Evolutionary conservation across 2,888 invertebrate species (phyloP).

Genomic region (Steromphala cineraria): DNA sequence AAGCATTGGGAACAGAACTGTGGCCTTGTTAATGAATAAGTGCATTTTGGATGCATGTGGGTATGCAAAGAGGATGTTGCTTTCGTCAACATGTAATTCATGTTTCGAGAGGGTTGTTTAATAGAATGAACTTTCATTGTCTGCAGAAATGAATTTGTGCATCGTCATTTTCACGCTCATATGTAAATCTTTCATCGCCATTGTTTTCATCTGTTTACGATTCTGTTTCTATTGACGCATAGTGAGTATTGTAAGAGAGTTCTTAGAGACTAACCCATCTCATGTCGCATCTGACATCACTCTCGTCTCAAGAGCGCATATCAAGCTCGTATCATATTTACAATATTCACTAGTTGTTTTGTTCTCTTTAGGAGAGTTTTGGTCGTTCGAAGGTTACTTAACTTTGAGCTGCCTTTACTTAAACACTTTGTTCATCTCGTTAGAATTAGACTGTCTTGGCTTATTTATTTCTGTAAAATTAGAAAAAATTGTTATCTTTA

Average conservation of each 20-base stretch:
- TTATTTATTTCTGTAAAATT: too few species aligned
- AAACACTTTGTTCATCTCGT: too few species aligned
- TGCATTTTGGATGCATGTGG: too few species aligned
- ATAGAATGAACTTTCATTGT: too few species aligned
- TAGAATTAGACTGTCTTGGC: too few species aligned
- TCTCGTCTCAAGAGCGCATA: not conserved
- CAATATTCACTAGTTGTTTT: slow-evolving; percentile 14
- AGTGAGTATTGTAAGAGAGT: slow-evolving; percentile 9
- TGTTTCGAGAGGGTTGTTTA: too few species aligned
- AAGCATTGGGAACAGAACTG: too few species aligned
- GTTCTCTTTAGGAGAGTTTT: not conserved
- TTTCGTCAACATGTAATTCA: too few species aligned
- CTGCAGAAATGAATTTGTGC: not conserved
- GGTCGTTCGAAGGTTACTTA: not conserved
- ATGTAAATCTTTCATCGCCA: slow-evolving; percentile 2
- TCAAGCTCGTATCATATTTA: not conserved
- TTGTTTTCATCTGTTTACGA: slow-evolving; percentile 13
- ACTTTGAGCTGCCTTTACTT: too few species aligned
- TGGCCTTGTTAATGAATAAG: too few species aligned
- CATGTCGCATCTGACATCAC: not conserved
- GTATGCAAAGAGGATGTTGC: too few species aligned
- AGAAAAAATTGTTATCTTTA: too few species aligned
- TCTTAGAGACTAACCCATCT: not conserved
- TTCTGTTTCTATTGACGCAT: not conserved
- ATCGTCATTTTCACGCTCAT: slow-evolving; percentile 4